phyloP scores from a whole-genome alignment of 2,888 invertebrate genomes.

The Tipula vernalis region DNA sequence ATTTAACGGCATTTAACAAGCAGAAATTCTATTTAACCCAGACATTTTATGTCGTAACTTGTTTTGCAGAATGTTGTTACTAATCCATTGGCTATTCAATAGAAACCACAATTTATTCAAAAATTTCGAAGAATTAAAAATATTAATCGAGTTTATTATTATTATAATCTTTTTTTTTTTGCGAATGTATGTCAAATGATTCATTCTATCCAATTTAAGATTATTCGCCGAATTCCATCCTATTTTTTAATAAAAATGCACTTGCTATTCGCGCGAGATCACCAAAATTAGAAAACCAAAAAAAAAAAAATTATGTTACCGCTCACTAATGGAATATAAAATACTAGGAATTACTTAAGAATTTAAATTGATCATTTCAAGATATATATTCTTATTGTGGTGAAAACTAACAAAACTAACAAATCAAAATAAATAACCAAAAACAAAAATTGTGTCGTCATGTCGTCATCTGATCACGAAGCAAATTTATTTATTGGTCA shows the following conservation, averaged over 20 bases:
- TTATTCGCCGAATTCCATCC: neutral
- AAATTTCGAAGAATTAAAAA: neutral
- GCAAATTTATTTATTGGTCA: neutral
- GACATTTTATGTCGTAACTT: neutral
- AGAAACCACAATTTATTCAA: neutral
- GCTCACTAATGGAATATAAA: neutral
- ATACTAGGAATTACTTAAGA: neutral
- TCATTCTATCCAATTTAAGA: neutral
- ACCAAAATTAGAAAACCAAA: neutral
- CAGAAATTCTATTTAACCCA: too few relatives aligned
- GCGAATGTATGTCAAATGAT: neutral
- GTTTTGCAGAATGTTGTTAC: neutral
- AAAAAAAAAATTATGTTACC: neutral
- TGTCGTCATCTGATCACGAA: neutral
- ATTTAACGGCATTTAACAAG: neutral
- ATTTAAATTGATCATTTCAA: neutral
- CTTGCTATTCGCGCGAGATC: neutral
- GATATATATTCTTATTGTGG: neutral
- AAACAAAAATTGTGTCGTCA: neutral
- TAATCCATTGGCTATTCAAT: neutral
- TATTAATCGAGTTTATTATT: neutral
- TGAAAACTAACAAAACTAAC: neutral
- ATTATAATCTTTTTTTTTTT: neutral
- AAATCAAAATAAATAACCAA: neutral
- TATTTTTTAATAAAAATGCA: neutral